Percentiles rank a stretch among this genome's conserved stretches.
Evolutionary conservation across 2,888 invertebrate genomes (phyloP).

Genomic region (Tridacna crocea): DNA sequence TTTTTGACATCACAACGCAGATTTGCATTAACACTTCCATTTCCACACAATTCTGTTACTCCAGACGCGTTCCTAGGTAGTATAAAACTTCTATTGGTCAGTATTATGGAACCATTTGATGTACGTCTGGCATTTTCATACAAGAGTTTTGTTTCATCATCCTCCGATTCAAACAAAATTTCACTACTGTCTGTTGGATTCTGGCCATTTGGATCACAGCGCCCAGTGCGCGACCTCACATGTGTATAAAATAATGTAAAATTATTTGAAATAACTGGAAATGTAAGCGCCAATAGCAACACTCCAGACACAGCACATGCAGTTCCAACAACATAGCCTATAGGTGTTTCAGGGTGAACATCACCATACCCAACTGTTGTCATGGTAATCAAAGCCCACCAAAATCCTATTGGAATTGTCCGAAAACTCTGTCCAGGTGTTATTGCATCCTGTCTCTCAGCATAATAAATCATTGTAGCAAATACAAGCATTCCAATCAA

Average conservation of each 20-base stretch:
- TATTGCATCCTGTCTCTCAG: conserved; percentile 80
- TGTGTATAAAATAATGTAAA: conserved; percentile 83
- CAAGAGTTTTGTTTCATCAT: conserved; percentile 44
- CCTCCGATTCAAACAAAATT: conserved; percentile 49
- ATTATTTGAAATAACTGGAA: conserved; percentile 83
- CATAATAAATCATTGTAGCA: conserved; percentile 83
- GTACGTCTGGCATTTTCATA: conserved; percentile 60
- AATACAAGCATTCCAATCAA: conserved; percentile 83
- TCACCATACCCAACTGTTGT: conserved; percentile 83
- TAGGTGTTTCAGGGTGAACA: conserved; percentile 77
- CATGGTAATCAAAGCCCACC: conserved; percentile 85
- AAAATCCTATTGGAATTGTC: conserved; percentile 84
- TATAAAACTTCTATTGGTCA: conserved; percentile 55
- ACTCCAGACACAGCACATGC: conserved; percentile 82
- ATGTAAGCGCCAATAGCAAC: conserved; percentile 81
- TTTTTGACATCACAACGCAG: conserved; percentile 46
- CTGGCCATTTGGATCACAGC: conserved; percentile 48
- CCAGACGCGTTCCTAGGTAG: conserved; percentile 65
- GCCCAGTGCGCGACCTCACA: conserved; percentile 76
- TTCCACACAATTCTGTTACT: conserved; percentile 52
- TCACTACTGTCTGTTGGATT: conserved; percentile 34
- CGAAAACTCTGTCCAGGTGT: conserved; percentile 74
- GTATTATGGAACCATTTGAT: conserved; percentile 63
- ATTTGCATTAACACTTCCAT: conserved; percentile 35
- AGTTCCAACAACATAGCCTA: conserved; percentile 81